Conservation (phyloP, 2,797 vertebrate species). For the Adrianichthys oophorus region DNA sequence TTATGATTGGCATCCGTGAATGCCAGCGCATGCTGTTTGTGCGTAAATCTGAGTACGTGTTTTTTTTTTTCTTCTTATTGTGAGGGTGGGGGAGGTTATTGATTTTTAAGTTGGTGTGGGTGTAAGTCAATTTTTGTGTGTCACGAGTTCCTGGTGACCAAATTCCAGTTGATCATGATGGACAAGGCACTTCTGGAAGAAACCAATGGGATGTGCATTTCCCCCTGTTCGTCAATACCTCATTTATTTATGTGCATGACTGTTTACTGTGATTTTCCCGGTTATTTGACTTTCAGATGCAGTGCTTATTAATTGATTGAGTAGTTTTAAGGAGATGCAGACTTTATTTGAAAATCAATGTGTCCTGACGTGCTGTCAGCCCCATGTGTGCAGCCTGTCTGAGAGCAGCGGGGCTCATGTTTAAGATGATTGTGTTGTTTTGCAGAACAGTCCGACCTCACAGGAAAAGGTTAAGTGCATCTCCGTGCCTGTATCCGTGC, state of each 20-base stretch:
- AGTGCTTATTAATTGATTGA: slow-evolving; percentile 46
- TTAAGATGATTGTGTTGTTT: slow-evolving; percentile 12
- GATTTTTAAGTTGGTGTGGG: slow-evolving; percentile 40
- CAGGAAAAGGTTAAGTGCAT: slow-evolving; percentile 26
- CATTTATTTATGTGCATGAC: slow-evolving; percentile 57
- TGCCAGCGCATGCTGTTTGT: slow-evolving; percentile 24
- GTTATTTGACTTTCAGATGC: slow-evolving; percentile 47
- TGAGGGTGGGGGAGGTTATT: slow-evolving; percentile 18
- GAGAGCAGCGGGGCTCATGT: slow-evolving; percentile 23
- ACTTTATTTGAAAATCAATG: slow-evolving; percentile 54
- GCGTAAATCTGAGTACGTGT: slow-evolving; percentile 7
- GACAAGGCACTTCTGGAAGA: slow-evolving; percentile 60
- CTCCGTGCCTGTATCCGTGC: slow-evolving; percentile 6
- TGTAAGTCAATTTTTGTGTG: slow-evolving; percentile 24
- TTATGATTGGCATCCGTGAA: slow-evolving; percentile 65
- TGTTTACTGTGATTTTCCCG: slow-evolving; percentile 58
- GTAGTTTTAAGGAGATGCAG: slow-evolving; percentile 44
- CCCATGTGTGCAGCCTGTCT: slow-evolving; percentile 1
- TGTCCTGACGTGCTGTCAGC: slow-evolving; percentile 15
- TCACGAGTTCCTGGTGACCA: slow-evolving; percentile 40
- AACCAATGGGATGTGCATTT: slow-evolving; percentile 30
- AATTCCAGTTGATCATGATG: slow-evolving; percentile 62
- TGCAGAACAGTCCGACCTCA: slow-evolving; percentile 38
- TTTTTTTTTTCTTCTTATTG: not conserved
- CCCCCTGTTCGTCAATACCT: slow-evolving; percentile 26